Percentiles rank a stretch among this genome's conserved stretches.
phyloP scores from a whole-genome alignment of 2,888 invertebrate genomes.

The Drosophila setosimentum region DNA sequence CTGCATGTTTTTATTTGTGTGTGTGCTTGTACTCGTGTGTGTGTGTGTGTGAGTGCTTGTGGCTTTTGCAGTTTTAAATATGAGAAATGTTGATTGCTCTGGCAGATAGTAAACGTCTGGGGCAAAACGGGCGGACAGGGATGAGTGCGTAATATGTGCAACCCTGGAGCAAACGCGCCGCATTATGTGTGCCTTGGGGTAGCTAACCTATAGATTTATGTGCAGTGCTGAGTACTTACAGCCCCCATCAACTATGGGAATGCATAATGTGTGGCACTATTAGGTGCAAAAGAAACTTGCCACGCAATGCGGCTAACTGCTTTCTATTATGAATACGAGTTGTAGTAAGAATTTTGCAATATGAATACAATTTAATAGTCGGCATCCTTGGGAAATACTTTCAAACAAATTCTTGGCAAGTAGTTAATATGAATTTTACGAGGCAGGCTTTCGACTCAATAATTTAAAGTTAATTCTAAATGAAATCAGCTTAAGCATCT shows the following conservation, averaged over 20 bases:
- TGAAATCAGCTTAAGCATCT: neutral
- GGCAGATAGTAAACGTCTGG: conserved; percentile 38
- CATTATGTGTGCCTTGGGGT: conserved; percentile 28
- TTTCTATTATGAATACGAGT: conserved; percentile 31
- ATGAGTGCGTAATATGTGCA: conserved; percentile 50
- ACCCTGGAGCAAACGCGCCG: conserved; percentile 7
- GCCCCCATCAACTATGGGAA: conserved; percentile 35
- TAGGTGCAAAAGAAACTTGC: conserved; percentile 44
- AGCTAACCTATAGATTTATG: conserved; percentile 40
- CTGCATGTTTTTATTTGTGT: neutral
- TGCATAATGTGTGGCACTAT: conserved; percentile 60
- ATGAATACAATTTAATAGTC: conserved; percentile 20
- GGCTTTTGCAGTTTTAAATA: conserved; percentile 61
- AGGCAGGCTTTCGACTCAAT: neutral
- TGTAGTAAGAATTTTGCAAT: conserved; percentile 33
- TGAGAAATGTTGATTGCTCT: conserved; percentile 68
- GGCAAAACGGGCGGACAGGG: neutral
- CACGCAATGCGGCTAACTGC: conserved; percentile 52
- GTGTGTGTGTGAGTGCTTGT: conserved; percentile 9
- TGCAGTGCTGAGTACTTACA: conserved; percentile 4
- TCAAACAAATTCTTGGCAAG: conserved; percentile 29
- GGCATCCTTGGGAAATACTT: conserved; percentile 11
- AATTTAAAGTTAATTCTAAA: neutral
- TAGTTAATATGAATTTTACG: neutral
- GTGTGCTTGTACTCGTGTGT: conserved; percentile 9